Evolutionary conservation across 2,113 vertebrate genomes (phyloP).

Genomic region (Chloropsis cyanopogon): DNA sequence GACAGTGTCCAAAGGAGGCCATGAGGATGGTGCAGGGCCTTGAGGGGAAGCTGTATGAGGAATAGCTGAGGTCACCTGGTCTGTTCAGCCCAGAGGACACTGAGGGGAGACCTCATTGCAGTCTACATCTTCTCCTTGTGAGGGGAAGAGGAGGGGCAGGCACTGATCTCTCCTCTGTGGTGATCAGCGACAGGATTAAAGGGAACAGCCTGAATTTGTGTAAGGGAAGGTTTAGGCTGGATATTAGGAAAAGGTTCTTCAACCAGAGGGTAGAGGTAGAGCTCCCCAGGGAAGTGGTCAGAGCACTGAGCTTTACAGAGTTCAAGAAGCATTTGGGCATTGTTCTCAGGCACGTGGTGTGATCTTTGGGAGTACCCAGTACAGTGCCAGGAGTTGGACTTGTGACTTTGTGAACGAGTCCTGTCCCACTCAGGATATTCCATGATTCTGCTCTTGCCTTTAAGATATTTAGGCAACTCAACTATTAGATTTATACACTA

Average conservation of each 20-base stretch:
- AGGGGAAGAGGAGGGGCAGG: not conserved
- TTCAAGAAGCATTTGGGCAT: not conserved
- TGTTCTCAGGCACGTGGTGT: not conserved
- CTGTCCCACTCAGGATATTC: not conserved
- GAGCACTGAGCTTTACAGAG: not conserved
- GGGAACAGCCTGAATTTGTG: not conserved
- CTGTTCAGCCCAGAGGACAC: not conserved
- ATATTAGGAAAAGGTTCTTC: not conserved
- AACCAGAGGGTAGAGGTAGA: not conserved
- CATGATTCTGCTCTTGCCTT: not conserved
- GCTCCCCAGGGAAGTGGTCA: not conserved
- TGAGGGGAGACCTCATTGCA: not conserved
- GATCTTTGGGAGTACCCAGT: not conserved
- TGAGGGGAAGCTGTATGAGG: fast-evolving
- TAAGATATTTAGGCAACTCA: not conserved
- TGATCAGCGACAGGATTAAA: not conserved
- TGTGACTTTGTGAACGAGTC: not conserved
- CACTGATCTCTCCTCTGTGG: not conserved
- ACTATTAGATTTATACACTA: not conserved
- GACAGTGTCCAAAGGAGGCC: not conserved
- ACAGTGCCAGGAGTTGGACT: not conserved
- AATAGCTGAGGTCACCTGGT: not conserved
- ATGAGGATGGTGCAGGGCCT: not conserved
- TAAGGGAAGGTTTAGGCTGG: not conserved
- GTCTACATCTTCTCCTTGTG: not conserved